Base-by-base conservation (phyloP, 2,797 vertebrate genomes). In the Sebastes jordani region DNA sequence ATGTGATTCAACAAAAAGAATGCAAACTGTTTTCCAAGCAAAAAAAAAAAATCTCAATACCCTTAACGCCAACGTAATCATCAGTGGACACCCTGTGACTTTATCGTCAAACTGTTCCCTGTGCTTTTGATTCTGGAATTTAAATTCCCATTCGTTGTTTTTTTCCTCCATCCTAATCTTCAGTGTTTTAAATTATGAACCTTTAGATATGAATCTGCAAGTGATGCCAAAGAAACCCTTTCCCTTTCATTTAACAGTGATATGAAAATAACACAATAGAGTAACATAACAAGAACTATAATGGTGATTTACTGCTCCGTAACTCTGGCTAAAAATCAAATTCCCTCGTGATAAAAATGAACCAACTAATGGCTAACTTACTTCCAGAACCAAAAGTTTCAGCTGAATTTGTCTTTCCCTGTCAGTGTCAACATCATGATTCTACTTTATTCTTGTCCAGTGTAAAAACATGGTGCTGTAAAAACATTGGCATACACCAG, bases 1-100 rank as follows among this genome's bases (percentile, higher is more conserved):
- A 22, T 36, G 32, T 68, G 70, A 62, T 74, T 32, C 20, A 78
- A 77, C 34, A 67, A 80, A 67, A 67, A 80, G n/a, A 80, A 32
- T 59, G 49, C 25, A 71, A 78, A 55, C 34, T 13, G 29, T 32
- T 65, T 71, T 89, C 30, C 86, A 73, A 92, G 91, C 91, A 86
- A 68, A 62, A 56, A 9, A 9, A 56, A 9, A 7, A 52, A 13
- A 11, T 0, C 30, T 56, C 1, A 36, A 42, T 29, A 29, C 54
- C 11, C 25, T 61, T 3, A 18, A 63, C 56, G 36, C 9, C 75
- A 71, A 16, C 0, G 0, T 4, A 13, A 38, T 42, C 2, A 56
- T 25, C 36, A 23, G 64, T 68, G 20, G 23, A n/a, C 29, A 56
- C 25, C 71, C 18, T 25, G 66, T 72, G 67, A 60, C 25, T 49